Base-by-base conservation (phyloP, 2,888 invertebrate genomes). In the Cosmopolites sordidus region DNA sequence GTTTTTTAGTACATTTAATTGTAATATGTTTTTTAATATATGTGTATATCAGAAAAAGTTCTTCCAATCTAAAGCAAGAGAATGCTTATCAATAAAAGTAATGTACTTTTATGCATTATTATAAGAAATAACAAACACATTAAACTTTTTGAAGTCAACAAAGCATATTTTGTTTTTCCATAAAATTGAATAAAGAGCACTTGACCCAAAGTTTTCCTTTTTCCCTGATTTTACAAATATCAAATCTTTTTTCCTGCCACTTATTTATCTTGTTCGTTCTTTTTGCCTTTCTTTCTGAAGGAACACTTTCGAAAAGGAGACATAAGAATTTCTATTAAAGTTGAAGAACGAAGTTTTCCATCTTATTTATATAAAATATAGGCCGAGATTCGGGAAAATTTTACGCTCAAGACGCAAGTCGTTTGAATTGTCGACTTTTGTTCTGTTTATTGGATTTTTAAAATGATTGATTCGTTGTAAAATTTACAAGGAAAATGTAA, bases 341-440 rank as follows among this genome's bases (percentile, higher is more conserved):
- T 33, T 33, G n/a, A 33, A 33, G 33, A 11, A 33, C 33, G 22
- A 22, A 33, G 3, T 40, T 40, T 40, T 16, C 16, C 9, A 16
- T 40, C 37, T 40, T 40, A 40, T 40, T 40, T 40, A 40, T 40
- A 40, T 40, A 40, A 40, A 40, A 40, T 40, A 16, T 16, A 40
- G 16, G 16, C 9, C 17, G 16, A 40, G 16, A 40, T 40, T 9
- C n/a, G 11, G 15, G 14, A 40, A 40, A 40, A 40, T 40, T 37
- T 37, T 16, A 40, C 16, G 15, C 40, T 40, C 40, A n/a, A 14
- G 37, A 4, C 14, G 37, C 14, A 3, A 5, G 37, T n/a, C n/a
- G 37, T 12, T 37, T 37, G 14, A 37, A 37, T 37, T 12, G 14
- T 12, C 14, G 37, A 37, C 14, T 40, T 40, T 40, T 14, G 40